These are phyloP conservation scores for Platypus cylindrus DNA, from an alignment of 2,888 invertebrate genomes.

Conservation along the genomic window DNA sequence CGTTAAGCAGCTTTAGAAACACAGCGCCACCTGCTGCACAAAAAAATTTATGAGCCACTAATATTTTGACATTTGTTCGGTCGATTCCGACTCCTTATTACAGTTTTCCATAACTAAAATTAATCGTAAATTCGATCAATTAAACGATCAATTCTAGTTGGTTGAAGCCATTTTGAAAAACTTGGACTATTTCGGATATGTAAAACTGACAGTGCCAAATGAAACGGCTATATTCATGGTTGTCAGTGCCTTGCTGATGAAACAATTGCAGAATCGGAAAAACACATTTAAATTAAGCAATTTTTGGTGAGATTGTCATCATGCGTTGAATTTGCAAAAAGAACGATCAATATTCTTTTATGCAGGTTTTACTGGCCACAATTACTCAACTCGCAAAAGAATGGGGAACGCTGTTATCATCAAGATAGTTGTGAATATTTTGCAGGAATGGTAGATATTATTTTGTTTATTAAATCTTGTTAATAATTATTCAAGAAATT, in stretches of 20 bases:
- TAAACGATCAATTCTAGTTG: constrained; percentile 23
- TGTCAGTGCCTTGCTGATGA: constrained; percentile 21
- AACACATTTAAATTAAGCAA: constrained; percentile 14
- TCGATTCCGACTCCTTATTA: too few species aligned
- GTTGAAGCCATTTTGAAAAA: constrained; percentile 19
- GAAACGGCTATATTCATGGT: constrained; percentile 22
- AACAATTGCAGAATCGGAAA: constrained; percentile 17
- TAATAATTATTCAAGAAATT: too few species aligned
- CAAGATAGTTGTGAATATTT: constrained; percentile 12
- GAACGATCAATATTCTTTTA: too few species aligned
- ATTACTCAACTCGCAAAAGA: constrained; percentile 7
- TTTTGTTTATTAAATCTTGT: too few species aligned
- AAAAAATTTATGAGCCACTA: too few species aligned
- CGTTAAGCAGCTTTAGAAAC: too few species aligned
- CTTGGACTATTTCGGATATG: constrained; percentile 13
- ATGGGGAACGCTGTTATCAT: constrained; percentile 11
- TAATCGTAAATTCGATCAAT: too few species aligned
- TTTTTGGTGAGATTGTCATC: constrained; percentile 22
- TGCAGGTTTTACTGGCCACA: constrained; percentile 22
- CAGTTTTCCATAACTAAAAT: too few species aligned
- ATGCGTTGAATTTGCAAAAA: too few species aligned
- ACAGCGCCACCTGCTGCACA: too few species aligned
- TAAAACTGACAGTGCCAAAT: constrained; percentile 15
- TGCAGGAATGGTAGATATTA: constrained; percentile 10
- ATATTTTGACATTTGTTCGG: too few species aligned